These are phyloP conservation scores for Drosophila quinaria DNA, from an alignment of 2,888 invertebrate genomes.

Conservation along the genomic window DNA sequence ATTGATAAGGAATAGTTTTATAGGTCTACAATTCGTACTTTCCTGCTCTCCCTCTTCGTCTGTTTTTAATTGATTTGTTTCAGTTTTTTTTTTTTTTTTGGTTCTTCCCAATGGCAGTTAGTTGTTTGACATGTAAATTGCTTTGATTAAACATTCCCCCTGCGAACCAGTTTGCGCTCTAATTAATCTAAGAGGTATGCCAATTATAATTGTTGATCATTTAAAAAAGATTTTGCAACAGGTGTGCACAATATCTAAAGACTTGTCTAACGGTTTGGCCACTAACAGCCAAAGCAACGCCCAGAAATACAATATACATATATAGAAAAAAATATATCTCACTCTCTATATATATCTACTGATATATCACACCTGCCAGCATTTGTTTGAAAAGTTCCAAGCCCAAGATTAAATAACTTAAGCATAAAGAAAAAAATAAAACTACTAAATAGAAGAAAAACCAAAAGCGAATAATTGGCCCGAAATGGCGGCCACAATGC, in stretches of 20 bases:
- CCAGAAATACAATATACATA: constrained; percentile 15
- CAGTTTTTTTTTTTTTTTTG: neutral
- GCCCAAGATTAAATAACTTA: constrained; percentile 65
- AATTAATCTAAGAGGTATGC: constrained; percentile 62
- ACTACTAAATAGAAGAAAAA: constrained; percentile 5
- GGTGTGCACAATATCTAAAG: constrained; percentile 60
- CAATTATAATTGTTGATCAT: constrained; percentile 66
- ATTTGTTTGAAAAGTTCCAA: constrained; percentile 64
- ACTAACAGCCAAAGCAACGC: constrained; percentile 38
- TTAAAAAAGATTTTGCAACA: constrained; percentile 78
- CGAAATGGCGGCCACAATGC: constrained; percentile 73
- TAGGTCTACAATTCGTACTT: neutral
- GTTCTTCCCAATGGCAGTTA: constrained; percentile 1
- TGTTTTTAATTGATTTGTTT: neutral
- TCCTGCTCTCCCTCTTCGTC: neutral
- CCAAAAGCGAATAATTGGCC: constrained; percentile 71
- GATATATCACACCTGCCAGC: constrained; percentile 49
- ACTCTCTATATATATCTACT: constrained; percentile 19
- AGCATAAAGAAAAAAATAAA: constrained; percentile 12
- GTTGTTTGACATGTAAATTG: constrained; percentile 4
- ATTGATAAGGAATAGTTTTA: neutral
- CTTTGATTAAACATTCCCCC: constrained; percentile 1
- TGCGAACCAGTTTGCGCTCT: constrained; percentile 69
- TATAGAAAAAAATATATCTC: neutral
- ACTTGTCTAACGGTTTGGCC: constrained; percentile 66